Conservation (phyloP, 2,797 vertebrate species). For the Sebastes reedi region DNA sequence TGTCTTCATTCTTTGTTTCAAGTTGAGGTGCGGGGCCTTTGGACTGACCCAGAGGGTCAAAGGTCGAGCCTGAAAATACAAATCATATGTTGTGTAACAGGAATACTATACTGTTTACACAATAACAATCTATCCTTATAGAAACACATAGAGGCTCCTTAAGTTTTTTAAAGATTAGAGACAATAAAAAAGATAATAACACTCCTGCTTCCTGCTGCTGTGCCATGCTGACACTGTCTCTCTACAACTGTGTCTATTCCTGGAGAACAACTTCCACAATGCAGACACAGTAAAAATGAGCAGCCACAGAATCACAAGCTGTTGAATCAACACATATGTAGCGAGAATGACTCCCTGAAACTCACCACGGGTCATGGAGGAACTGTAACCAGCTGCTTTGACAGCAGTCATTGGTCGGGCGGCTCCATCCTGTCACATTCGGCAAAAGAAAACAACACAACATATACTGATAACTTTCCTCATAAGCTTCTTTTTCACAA, state of each 20-base stretch:
- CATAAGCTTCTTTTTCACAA: not conserved
- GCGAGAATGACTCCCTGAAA: not conserved
- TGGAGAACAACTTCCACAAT: not conserved
- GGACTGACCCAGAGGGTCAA: constrained; percentile 93
- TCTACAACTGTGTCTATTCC: not conserved
- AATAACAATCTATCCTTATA: not conserved
- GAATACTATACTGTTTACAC: not conserved
- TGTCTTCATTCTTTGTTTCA: constrained; percentile 91
- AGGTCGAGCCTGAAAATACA: constrained; percentile 84
- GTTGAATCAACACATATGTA: not conserved
- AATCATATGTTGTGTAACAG: not conserved
- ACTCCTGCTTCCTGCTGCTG: not conserved
- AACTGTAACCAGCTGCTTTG: constrained; percentile 93
- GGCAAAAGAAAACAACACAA: not conserved
- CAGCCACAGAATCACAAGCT: not conserved
- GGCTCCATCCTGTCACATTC: constrained; percentile 85
- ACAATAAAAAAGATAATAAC: not conserved
- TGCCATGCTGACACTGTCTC: not conserved
- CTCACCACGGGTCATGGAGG: constrained; percentile 86
- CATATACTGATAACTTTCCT: not conserved
- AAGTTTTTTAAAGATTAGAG: not conserved
- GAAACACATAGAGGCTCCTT: not conserved
- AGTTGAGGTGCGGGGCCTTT: constrained; percentile 91
- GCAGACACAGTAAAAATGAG: not conserved
- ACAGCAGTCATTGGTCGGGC: constrained; percentile 96